Evolutionary conservation across 1,140 invertebrate genomes (phyloP).

Genomic region (Drosophila repletoides): DNA sequence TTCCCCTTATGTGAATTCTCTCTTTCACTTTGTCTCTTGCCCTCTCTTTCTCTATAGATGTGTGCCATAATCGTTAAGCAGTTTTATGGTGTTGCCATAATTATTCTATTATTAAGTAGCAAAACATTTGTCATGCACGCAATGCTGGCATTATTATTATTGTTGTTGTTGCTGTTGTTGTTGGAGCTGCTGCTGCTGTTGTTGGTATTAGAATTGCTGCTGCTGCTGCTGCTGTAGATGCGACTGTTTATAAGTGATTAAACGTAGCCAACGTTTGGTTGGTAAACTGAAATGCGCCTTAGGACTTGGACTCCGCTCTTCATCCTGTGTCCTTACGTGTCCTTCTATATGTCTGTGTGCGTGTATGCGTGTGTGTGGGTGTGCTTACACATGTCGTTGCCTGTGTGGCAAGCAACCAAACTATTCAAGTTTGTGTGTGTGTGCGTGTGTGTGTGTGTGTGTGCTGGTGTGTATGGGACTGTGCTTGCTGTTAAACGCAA

Average conservation of each 20-base stretch:
- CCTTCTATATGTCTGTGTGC: not conserved
- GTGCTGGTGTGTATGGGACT: slow-evolving; percentile 21
- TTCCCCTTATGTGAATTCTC: not conserved
- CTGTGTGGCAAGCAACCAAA: slow-evolving; percentile 43
- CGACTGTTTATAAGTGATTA: slow-evolving; percentile 76
- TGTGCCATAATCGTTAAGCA: slow-evolving; percentile 71
- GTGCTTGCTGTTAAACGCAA: slow-evolving; percentile 66
- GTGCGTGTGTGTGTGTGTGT: slow-evolving; percentile 10
- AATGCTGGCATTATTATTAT: slow-evolving; percentile 44
- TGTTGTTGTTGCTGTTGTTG: slow-evolving; percentile 35
- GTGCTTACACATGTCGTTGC: slow-evolving; percentile 54
- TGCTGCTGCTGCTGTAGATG: slow-evolving; percentile 25
- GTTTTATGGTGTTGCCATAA: slow-evolving; percentile 76
- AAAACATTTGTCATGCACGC: slow-evolving; percentile 76
- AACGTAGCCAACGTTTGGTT: slow-evolving; percentile 61
- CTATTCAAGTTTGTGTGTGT: slow-evolving; percentile 51
- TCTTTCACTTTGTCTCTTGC: not conserved
- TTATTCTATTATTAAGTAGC: slow-evolving; percentile 80
- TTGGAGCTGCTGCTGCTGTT: slow-evolving; percentile 2
- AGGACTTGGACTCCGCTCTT: slow-evolving; percentile 19
- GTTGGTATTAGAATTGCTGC: not conserved
- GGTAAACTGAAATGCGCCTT: slow-evolving; percentile 40
- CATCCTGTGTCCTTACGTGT: slow-evolving; percentile 7
- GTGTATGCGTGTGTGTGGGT: slow-evolving; percentile 21
- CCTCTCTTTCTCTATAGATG: slow-evolving; percentile 14